phyloP scores from a whole-genome alignment of 2,797 vertebrate species.

The Parauchenoglanis punctatus region DNA sequence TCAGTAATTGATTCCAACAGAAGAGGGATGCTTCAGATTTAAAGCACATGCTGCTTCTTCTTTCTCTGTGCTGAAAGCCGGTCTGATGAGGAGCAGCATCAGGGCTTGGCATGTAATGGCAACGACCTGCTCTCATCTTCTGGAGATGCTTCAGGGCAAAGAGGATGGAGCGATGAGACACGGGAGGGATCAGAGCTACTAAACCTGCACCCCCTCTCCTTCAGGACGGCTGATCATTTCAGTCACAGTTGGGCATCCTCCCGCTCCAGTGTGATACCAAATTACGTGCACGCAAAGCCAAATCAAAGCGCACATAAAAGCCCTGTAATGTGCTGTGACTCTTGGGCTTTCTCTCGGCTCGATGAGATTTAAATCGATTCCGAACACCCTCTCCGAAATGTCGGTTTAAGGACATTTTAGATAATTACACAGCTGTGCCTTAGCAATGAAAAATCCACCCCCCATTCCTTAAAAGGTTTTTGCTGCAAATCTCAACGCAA shows the following conservation, averaged over 20 bases:
- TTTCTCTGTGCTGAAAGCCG: conserved; percentile 13
- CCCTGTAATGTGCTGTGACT: conserved; percentile 58
- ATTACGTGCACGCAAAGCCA: conserved; percentile 55
- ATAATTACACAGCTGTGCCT: conserved; percentile 64
- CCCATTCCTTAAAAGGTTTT: conserved; percentile 51
- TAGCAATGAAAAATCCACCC: conserved; percentile 52
- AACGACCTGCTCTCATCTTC: conserved; percentile 36
- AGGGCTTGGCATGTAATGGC: conserved; percentile 21
- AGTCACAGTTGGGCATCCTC: conserved; percentile 54
- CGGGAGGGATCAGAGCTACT: conserved; percentile 33
- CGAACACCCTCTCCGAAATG: conserved; percentile 58
- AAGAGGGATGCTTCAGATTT: conserved; percentile 17
- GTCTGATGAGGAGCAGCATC: conserved; percentile 23
- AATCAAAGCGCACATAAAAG: conserved; percentile 60
- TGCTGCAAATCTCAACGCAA: conserved; percentile 41
- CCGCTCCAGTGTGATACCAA: conserved; percentile 55
- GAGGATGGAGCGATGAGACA: conserved; percentile 19
- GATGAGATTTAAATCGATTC: conserved; percentile 63
- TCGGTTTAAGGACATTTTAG: conserved; percentile 61
- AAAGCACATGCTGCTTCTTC: conserved; percentile 21
- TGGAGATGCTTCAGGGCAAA: conserved; percentile 22
- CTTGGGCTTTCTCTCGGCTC: conserved; percentile 54
- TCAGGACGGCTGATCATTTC: conserved; percentile 50
- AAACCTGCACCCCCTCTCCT: conserved; percentile 43
- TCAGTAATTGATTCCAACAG: conserved; percentile 26